These are phyloP conservation scores for Teleiodes luculella DNA, from an alignment of 2,888 invertebrate species.

Conservation along the genomic window DNA sequence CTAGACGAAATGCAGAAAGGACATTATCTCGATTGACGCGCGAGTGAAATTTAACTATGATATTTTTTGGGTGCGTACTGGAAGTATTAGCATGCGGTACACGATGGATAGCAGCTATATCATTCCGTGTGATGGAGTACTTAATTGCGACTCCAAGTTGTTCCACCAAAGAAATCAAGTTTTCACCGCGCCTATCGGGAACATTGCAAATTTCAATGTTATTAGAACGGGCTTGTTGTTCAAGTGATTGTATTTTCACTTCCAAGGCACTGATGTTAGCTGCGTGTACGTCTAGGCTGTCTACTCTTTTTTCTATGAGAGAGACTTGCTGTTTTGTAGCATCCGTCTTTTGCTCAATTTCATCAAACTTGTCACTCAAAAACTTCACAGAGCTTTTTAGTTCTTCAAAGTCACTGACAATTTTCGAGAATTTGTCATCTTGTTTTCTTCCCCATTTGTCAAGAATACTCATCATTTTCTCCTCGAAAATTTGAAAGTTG, in stretches of 20 bases:
- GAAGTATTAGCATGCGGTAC: not conserved
- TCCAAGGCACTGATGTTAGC: not conserved
- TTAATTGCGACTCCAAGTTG: not conserved
- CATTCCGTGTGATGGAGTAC: not conserved
- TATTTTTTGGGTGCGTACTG: not conserved
- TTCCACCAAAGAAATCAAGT: not conserved
- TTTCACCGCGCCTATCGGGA: constrained; percentile 12
- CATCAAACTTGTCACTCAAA: not conserved
- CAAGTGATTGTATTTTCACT: constrained; percentile 2
- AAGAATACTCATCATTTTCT: too few relatives aligned
- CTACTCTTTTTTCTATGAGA: not conserved
- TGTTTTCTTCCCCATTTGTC: too few relatives aligned
- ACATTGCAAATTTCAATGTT: constrained; percentile 8
- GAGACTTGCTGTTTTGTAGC: not conserved
- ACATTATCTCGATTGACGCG: constrained; percentile 15
- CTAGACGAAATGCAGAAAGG: constrained; percentile 6
- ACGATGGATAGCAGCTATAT: constrained; percentile 3
- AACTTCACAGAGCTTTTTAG: not conserved
- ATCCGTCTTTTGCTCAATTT: not conserved
- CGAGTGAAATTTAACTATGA: too few relatives aligned
- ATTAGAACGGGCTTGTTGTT: constrained; percentile 6
- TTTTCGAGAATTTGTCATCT: not conserved
- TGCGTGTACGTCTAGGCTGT: not conserved
- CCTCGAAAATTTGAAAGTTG: not conserved
- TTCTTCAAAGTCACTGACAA: not conserved